Percentiles rank a stretch among this genome's conserved stretches.
These are phyloP conservation scores for Acrossocheilus fasciatus DNA, from an alignment of 2,797 vertebrate species.

Conservation along the genomic window DNA sequence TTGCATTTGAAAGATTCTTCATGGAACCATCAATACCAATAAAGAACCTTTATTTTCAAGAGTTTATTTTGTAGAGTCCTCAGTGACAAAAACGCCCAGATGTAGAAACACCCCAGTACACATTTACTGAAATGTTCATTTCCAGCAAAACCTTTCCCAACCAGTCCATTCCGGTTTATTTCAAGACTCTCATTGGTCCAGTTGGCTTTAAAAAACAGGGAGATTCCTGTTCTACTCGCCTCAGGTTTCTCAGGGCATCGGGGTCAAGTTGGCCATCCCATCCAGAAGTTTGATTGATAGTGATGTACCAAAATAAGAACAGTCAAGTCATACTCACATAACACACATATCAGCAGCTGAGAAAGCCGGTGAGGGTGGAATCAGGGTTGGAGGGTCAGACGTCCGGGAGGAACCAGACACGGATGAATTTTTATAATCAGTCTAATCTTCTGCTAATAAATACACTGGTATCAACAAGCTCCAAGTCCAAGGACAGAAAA, in stretches of 20 bases:
- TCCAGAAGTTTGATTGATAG: constrained; percentile 68
- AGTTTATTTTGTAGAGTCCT: background rate
- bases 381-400: constrained; percentile 59
- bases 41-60: background rate
- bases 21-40: background rate
- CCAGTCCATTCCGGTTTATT: constrained; percentile 43
- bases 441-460: constrained; percentile 59
- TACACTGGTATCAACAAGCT: constrained; percentile 46
- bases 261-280: constrained; percentile 61
- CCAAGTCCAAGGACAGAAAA: constrained; percentile 35
- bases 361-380: constrained; percentile 56
- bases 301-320: constrained; percentile 68
- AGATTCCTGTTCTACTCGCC: constrained; percentile 62
- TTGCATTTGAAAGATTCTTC: background rate
- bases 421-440: constrained; percentile 45
- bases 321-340: constrained; percentile 60
- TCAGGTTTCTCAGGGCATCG: constrained; percentile 63
- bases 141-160: background rate
- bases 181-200: constrained; percentile 30
- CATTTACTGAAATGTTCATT: background rate
- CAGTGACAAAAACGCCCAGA: too few relatives aligned
- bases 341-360: constrained; percentile 63
- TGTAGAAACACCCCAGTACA: background rate
- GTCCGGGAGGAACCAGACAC: constrained; percentile 49
- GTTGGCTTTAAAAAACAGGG: constrained; percentile 40